Evolutionary conservation across 2,888 invertebrate species (phyloP).

Genomic region (Ornithoptera alexandrae): DNA sequence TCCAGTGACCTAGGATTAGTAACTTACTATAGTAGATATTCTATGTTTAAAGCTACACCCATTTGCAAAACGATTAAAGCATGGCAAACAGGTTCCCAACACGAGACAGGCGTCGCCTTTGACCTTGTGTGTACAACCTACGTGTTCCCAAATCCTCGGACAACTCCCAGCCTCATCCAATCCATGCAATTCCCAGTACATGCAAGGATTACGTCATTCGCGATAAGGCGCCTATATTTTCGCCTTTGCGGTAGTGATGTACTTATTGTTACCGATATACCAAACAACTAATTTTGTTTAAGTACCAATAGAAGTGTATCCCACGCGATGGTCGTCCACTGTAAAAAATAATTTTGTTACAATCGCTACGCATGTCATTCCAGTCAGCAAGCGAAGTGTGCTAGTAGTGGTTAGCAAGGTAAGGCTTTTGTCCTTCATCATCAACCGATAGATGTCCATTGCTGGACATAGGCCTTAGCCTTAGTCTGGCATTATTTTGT

Average conservation of each 20-base stretch:
- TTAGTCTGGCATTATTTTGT: too few species aligned
- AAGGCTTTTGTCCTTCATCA: too few species aligned
- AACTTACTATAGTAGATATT: too few species aligned
- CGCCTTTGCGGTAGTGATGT: slow-evolving; percentile 33
- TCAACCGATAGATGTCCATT: too few species aligned
- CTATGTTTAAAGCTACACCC: neutral
- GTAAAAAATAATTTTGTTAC: too few species aligned
- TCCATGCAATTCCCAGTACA: slow-evolving; percentile 48
- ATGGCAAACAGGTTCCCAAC: slow-evolving; percentile 15
- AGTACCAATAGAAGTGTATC: neutral
- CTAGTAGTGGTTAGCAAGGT: too few species aligned
- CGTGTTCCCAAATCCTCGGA: slow-evolving; percentile 25
- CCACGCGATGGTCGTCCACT: neutral
- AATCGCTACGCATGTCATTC: too few species aligned
- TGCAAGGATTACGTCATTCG: slow-evolving; percentile 58
- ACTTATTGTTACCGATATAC: slow-evolving; percentile 9
- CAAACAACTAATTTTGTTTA: neutral
- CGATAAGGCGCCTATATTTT: slow-evolving; percentile 50
- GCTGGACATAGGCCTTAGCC: too few species aligned
- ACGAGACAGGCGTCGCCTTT: slow-evolving; percentile 30
- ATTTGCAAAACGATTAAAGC: neutral
- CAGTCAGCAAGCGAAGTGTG: too few species aligned
- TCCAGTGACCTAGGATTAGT: too few species aligned
- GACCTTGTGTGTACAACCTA: slow-evolving; percentile 26
- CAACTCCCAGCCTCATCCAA: slow-evolving; percentile 32